Conservation (phyloP, 2,113 vertebrate species). For the Plectropomus leopardus region DNA sequence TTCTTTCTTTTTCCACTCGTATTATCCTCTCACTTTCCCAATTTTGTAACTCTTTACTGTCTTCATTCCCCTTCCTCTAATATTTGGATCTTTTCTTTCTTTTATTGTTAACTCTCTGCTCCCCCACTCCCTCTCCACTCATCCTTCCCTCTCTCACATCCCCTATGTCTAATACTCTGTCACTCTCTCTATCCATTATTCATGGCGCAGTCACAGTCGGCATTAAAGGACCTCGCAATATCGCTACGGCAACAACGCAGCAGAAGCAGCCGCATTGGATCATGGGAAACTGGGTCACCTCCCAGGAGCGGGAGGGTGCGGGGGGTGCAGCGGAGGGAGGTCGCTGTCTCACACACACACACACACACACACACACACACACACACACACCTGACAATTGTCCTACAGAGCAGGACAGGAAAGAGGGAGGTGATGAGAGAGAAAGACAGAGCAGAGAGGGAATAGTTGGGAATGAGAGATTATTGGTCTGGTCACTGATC, state of each 20-base stretch:
- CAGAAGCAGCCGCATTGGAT: constrained; percentile 78
- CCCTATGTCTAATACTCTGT: constrained; percentile 62
- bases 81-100: constrained; percentile 5
- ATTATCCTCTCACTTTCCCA: not conserved
- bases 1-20: not conserved
- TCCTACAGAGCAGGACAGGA: constrained; percentile 63
- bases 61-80: constrained; percentile 8
- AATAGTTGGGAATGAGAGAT: constrained; percentile 10
- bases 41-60: not conserved
- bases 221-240: constrained; percentile 74
- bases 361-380: constrained; percentile 45
- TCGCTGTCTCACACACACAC: constrained; percentile 49
- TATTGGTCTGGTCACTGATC: constrained; percentile 30
- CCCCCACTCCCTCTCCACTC: not conserved
- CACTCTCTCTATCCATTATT: constrained; percentile 83
- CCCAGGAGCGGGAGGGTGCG: constrained; percentile 77
- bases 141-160: not conserved
- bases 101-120: constrained; percentile 20
- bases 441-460: constrained; percentile 21
- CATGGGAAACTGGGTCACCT: constrained; percentile 87
- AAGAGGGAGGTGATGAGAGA: constrained; percentile 29
- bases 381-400: constrained; percentile 68
- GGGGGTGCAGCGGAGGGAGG: constrained; percentile 63
- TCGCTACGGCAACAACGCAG: constrained; percentile 75
- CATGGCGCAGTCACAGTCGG: constrained; percentile 78